These are phyloP conservation scores for Drosophila ananassae DNA, from an alignment of 1,140 invertebrate species.

Conservation along the genomic window DNA sequence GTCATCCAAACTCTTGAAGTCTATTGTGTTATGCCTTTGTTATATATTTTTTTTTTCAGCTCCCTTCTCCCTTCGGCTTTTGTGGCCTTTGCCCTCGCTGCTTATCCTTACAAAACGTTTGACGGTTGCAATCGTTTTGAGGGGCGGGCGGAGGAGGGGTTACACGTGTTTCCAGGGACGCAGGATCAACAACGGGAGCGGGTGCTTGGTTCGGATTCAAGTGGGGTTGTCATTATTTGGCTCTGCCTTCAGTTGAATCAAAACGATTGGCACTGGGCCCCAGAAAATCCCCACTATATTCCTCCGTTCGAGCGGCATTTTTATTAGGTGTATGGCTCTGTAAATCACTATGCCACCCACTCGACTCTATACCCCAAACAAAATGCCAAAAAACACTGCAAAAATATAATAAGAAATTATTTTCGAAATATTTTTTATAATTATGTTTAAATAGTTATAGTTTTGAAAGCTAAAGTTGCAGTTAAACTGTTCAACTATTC, in stretches of 20 bases:
- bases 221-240: constrained; percentile 31
- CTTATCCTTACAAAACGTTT: constrained; percentile 73
- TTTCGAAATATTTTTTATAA: no score
- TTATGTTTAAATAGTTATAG: no score
- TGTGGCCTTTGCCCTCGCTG: constrained; percentile 16
- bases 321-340: constrained; percentile 53
- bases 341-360: constrained; percentile 63
- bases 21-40: constrained; percentile 73
- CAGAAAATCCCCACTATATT: constrained; percentile 41
- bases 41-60: constrained; percentile 31
- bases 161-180: constrained; percentile 63
- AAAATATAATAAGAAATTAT: background rate
- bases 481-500: no score
- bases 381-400: constrained; percentile 19
- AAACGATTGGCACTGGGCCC: constrained; percentile 19
- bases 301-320: constrained; percentile 41
- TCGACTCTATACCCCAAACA: constrained; percentile 19
- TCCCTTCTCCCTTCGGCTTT: background rate
- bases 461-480: no score
- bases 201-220: constrained; percentile 19
- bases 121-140: constrained; percentile 61
- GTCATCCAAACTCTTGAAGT: constrained; percentile 80
- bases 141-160: constrained; percentile 2
- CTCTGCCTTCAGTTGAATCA: constrained; percentile 15
- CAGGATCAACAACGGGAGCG: background rate